These are phyloP conservation scores for Erebia aethiops DNA, from an alignment of 2,888 invertebrate genomes.

Conservation along the genomic window DNA sequence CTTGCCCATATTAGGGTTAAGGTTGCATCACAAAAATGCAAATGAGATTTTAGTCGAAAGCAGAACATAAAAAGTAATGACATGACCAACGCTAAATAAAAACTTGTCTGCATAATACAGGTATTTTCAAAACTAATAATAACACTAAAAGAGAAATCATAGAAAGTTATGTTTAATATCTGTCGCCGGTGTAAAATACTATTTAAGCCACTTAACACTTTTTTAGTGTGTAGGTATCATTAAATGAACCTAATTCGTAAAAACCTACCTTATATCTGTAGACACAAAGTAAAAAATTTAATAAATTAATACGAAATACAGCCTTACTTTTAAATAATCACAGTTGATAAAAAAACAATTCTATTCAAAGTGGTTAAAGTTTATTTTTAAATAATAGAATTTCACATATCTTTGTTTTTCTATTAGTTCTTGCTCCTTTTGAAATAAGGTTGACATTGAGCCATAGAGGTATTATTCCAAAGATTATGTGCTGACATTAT, in stretches of 20 bases:
- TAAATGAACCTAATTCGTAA: neutral
- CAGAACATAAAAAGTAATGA: neutral
- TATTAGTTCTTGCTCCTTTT: neutral
- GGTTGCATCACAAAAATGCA: neutral
- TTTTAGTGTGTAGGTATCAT: conserved; percentile 16
- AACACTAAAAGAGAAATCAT: conserved; percentile 34
- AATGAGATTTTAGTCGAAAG: neutral
- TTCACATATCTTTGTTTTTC: neutral
- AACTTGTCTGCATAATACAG: neutral
- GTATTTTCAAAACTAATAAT: conserved; percentile 24
- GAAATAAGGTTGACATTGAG: neutral
- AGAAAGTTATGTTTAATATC: conserved; percentile 32
- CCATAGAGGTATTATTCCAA: too few relatives aligned
- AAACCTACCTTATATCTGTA: neutral
- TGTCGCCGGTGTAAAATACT: conserved; percentile 29
- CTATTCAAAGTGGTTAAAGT: neutral
- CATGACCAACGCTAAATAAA: neutral
- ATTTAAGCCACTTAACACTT: conserved; percentile 22
- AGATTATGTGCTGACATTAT: neutral
- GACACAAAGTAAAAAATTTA: neutral
- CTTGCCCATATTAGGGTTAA: neutral
- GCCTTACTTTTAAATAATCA: neutral
- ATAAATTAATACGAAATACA: neutral
- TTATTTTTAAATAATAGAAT: neutral
- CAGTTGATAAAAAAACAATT: neutral